These are phyloP conservation scores for Hexactinellida sp. DNA, from an alignment of 37 sponge, comb jelly and placozoan genomes.

Conservation along the genomic window DNA sequence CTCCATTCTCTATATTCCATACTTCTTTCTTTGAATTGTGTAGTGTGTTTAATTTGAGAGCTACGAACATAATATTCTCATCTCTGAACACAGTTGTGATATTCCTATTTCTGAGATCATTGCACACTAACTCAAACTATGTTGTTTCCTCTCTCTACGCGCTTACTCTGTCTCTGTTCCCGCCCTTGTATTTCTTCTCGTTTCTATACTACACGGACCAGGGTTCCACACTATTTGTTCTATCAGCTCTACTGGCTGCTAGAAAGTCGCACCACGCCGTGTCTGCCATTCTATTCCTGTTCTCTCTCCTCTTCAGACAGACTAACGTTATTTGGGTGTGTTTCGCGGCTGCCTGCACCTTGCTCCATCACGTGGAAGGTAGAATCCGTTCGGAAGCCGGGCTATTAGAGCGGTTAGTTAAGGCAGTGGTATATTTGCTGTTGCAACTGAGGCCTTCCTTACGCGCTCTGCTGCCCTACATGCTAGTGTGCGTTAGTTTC, in stretches of 20 bases:
- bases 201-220: slow-evolving; percentile 92
- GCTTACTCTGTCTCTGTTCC: slow-evolving; percentile 50
- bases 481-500: slow-evolving; percentile 34
- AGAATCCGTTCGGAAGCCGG: not conserved
- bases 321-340: slow-evolving; percentile 79
- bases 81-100: not conserved
- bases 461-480: slow-evolving; percentile 43
- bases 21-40: slow-evolving; percentile 8
- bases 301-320: slow-evolving; percentile 61
- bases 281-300: slow-evolving; percentile 45
- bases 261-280: slow-evolving; percentile 19
- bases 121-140: not conserved
- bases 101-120: not conserved
- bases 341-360: slow-evolving; percentile 44
- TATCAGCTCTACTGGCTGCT: slow-evolving; percentile 27
- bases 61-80: not conserved
- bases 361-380: not conserved
- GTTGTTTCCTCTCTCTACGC: slow-evolving; percentile 18
- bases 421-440: not conserved
- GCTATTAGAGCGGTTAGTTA: not conserved
- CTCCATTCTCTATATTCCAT: not conserved
- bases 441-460: slow-evolving; percentile 1
- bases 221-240: slow-evolving; percentile 59
- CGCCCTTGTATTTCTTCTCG: slow-evolving; percentile 74
- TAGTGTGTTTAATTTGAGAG: slow-evolving; percentile 5